These are phyloP conservation scores for Lasioglossum lativentre DNA, from an alignment of 2,888 invertebrate genomes.

Conservation along the genomic window DNA sequence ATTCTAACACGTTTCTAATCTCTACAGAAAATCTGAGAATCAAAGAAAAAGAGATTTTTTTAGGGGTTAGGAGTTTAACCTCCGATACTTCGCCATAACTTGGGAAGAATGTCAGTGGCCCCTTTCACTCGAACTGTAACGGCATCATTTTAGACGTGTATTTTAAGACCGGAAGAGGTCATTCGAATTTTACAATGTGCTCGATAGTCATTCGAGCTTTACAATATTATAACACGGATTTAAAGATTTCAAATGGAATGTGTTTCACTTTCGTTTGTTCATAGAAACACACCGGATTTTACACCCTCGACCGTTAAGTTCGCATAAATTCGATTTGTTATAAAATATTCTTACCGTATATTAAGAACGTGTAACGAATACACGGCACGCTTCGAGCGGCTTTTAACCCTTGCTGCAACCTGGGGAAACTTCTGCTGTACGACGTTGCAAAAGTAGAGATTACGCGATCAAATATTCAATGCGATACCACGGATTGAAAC, in stretches of 20 bases:
- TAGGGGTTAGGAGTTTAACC: neutral
- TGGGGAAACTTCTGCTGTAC: neutral
- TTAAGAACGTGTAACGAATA: neutral
- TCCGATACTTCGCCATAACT: neutral
- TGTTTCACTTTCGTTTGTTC: neutral
- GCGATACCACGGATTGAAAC: neutral
- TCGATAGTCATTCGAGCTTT: neutral
- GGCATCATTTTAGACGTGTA: neutral
- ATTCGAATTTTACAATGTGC: neutral
- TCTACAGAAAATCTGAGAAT: neutral
- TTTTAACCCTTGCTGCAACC: neutral
- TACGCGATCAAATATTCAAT: neutral
- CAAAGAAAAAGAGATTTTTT: neutral
- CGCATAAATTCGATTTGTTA: slow-evolving; percentile 11
- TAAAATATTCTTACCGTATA: slow-evolving; percentile 8
- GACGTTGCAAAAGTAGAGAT: neutral
- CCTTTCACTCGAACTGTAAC: neutral
- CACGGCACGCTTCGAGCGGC: neutral
- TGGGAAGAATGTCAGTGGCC: neutral
- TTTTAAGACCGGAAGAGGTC: neutral
- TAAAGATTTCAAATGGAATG: neutral
- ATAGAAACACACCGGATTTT: neutral
- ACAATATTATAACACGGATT: neutral
- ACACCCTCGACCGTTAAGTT: no score
- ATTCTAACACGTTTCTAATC: neutral